phyloP scores from a whole-genome alignment of 2,113 vertebrate genomes.

The Sinosuthora webbiana region DNA sequence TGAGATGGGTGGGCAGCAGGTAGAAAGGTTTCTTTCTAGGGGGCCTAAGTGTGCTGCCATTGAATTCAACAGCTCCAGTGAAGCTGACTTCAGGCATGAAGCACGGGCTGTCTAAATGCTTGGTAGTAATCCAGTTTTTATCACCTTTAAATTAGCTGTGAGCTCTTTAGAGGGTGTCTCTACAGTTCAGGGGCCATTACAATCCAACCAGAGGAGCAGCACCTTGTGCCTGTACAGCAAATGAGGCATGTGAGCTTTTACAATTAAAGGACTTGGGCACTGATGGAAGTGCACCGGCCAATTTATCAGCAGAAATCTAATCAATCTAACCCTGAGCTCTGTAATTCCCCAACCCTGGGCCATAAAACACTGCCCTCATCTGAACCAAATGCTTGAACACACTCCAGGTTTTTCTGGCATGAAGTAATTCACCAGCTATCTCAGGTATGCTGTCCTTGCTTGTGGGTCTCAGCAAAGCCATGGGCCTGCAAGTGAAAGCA shows the following conservation, averaged over 20 bases:
- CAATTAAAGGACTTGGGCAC: not conserved
- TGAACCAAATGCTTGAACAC: not conserved
- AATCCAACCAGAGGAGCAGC: not conserved
- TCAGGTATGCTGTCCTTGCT: not conserved
- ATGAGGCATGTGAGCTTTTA: not conserved
- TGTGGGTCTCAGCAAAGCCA: not conserved
- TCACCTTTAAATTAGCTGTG: not conserved
- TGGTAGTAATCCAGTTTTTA: not conserved
- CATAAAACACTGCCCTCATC: not conserved
- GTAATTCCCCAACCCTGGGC: not conserved
- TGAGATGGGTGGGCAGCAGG: not conserved
- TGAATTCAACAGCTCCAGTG: not conserved
- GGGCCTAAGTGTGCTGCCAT: not conserved
- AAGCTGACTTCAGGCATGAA: not conserved
- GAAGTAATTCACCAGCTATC: not conserved
- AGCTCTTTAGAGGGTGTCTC: not conserved
- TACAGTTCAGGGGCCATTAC: not conserved
- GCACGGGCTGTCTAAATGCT: not conserved
- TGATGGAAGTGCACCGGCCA: not conserved
- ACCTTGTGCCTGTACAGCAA: not conserved
- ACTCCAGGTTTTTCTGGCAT: not conserved
- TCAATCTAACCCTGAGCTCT: not conserved
- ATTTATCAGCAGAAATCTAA: not conserved
- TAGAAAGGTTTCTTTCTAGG: not conserved
- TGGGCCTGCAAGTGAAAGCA: not conserved